phyloP scores from a whole-genome alignment of 2,797 vertebrate species.

The Bucorvus abyssinicus region DNA sequence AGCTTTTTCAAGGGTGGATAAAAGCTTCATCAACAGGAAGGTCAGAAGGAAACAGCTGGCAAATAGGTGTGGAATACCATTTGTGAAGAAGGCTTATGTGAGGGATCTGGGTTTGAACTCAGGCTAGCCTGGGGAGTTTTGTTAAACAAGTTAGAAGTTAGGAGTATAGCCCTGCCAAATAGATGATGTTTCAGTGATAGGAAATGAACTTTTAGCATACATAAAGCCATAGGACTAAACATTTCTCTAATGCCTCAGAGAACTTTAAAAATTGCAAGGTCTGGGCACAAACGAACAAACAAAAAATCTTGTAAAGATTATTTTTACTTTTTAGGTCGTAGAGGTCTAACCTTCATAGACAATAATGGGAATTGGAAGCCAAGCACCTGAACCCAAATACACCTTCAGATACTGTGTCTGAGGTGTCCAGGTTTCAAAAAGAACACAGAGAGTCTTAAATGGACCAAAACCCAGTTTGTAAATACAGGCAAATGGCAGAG shows the following conservation, averaged over 20 bases:
- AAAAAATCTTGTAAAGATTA: background rate
- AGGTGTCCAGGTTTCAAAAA: background rate
- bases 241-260: background rate
- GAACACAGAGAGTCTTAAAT: background rate
- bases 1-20: background rate
- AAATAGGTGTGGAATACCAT: constrained; percentile 9
- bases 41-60: constrained; percentile 10
- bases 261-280: background rate
- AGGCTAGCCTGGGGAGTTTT: background rate
- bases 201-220: background rate
- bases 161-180: background rate
- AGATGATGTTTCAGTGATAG: background rate
- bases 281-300: background rate
- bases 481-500: background rate
- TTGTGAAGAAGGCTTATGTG: background rate
- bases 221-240: background rate
- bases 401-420: background rate
- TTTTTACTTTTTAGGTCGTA: background rate
- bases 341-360: background rate
- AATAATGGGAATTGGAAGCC: background rate
- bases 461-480: rapidly evolving
- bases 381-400: background rate
- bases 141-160: background rate
- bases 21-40: constrained; percentile 34
- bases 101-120: background rate